Evolutionary conservation across 2,797 vertebrate genomes (phyloP).

Genomic region (Tolypeutes matacus): DNA sequence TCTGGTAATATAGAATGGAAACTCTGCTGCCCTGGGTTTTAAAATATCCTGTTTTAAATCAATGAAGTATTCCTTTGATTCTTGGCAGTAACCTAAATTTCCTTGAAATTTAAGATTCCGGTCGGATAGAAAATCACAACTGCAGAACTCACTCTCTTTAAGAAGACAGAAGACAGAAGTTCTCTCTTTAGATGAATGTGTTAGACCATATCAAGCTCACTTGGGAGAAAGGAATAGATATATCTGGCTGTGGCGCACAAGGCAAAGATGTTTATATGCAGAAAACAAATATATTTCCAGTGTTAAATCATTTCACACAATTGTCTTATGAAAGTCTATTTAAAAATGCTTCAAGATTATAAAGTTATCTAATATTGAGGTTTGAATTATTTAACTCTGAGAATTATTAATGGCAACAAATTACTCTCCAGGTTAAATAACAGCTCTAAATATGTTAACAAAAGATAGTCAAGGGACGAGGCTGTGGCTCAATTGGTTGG

Average conservation of each 20-base stretch:
- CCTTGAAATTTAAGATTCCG: constrained; percentile 52
- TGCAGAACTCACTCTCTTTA: constrained; percentile 1
- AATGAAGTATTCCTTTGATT: constrained; percentile 48
- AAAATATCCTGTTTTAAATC: constrained; percentile 19
- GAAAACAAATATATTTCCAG: constrained; percentile 69
- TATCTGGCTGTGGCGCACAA: background rate
- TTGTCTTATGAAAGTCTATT: constrained; percentile 42
- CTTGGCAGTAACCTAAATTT: constrained; percentile 66
- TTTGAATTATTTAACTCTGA: constrained; percentile 53
- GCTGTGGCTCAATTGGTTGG: no score
- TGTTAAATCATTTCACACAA: constrained; percentile 52
- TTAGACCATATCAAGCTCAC: background rate
- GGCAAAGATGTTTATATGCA: constrained; percentile 58
- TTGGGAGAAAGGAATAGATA: background rate
- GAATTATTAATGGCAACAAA: constrained; percentile 38
- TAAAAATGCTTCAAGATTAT: constrained; percentile 26
- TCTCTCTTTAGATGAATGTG: constrained; percentile 66
- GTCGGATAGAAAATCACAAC: constrained; percentile 67
- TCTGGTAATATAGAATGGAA: background rate
- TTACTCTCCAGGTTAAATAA: constrained; percentile 33
- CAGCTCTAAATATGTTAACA: constrained; percentile 19
- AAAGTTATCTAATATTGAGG: constrained; percentile 28
- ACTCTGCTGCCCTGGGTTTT: constrained; percentile 5
- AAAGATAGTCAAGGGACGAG: constrained; percentile 8
- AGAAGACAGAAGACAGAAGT: constrained; percentile 45